Conservation (phyloP, 2,113 vertebrate species). For the Eurystomus gularis region DNA sequence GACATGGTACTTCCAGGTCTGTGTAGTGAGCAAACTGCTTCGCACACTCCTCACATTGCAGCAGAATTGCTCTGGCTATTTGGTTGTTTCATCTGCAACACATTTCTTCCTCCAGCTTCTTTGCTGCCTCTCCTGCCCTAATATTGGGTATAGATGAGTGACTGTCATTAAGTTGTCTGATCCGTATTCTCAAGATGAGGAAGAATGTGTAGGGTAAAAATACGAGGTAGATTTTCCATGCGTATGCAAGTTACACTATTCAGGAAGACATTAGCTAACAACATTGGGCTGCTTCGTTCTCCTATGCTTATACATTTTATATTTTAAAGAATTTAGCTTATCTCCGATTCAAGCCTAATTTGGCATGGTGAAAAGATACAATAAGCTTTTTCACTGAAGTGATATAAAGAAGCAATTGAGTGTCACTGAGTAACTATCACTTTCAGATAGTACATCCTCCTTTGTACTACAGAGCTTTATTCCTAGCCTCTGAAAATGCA, state of each 20-base stretch:
- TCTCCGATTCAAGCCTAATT: not conserved
- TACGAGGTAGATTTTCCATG: not conserved
- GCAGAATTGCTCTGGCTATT: not conserved
- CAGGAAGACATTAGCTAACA: not conserved
- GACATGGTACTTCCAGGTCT: not conserved
- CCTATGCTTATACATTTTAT: not conserved
- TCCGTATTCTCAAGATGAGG: not conserved
- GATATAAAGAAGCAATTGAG: not conserved
- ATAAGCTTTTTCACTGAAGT: not conserved
- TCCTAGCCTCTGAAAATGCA: not conserved
- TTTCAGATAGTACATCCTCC: not conserved
- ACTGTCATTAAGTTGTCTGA: not conserved
- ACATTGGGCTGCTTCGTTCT: not conserved
- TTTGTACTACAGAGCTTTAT: not conserved
- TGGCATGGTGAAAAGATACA: not conserved
- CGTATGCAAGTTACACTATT: not conserved
- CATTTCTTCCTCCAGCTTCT: not conserved
- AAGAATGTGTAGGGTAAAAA: not conserved
- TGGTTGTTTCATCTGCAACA: not conserved
- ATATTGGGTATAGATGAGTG: not conserved
- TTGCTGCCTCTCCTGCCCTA: not conserved
- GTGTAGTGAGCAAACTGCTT: not conserved
- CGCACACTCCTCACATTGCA: not conserved
- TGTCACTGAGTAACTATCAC: not conserved
- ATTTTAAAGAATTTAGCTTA: not conserved